Percentiles rank a stretch among this genome's conserved stretches.
Conservation (phyloP, 2,888 invertebrate genomes). For the Opisthograptis luteolata region DNA sequence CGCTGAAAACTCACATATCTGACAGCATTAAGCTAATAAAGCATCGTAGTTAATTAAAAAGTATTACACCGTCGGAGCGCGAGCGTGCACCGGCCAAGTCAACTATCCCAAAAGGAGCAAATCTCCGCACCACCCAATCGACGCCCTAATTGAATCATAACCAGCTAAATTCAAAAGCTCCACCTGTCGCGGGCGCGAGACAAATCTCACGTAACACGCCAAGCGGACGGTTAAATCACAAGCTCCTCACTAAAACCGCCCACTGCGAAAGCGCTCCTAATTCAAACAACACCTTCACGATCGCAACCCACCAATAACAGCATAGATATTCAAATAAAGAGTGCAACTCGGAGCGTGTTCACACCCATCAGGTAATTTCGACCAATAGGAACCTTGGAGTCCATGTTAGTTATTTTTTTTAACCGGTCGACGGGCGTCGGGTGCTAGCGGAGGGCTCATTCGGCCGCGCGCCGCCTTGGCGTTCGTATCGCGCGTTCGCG, state of each 20-base stretch:
- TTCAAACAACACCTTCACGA: constrained; percentile 70
- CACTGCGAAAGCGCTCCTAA: constrained; percentile 73
- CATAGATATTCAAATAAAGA: constrained; percentile 61
- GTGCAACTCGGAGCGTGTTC: constrained; percentile 52
- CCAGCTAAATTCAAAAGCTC: constrained; percentile 68
- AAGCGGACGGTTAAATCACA: constrained; percentile 74
- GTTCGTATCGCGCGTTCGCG: constrained; percentile 78
- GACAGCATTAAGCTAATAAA: constrained; percentile 82
- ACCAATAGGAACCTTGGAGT: constrained; percentile 67
- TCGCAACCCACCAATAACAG: constrained; percentile 59
- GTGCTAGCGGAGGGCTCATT: constrained; percentile 64
- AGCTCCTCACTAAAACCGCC: constrained; percentile 69
- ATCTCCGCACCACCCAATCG: constrained; percentile 63
- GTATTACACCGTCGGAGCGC: constrained; percentile 58
- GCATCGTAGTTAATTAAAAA: constrained; percentile 83
- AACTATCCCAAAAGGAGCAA: constrained; percentile 64
- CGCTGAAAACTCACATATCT: constrained; percentile 65
- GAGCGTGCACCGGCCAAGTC: constrained; percentile 52
- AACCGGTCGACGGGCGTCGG: constrained; percentile 57
- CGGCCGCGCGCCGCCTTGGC: constrained; percentile 81
- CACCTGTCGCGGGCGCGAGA: constrained; percentile 48
- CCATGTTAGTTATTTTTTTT: constrained; percentile 75
- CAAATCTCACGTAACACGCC: constrained; percentile 63
- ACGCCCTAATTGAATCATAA: constrained; percentile 76
- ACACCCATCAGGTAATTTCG: constrained; percentile 57